phyloP scores from a whole-genome alignment of 2,888 invertebrate genomes.

The Toxonevra muliebris region DNA sequence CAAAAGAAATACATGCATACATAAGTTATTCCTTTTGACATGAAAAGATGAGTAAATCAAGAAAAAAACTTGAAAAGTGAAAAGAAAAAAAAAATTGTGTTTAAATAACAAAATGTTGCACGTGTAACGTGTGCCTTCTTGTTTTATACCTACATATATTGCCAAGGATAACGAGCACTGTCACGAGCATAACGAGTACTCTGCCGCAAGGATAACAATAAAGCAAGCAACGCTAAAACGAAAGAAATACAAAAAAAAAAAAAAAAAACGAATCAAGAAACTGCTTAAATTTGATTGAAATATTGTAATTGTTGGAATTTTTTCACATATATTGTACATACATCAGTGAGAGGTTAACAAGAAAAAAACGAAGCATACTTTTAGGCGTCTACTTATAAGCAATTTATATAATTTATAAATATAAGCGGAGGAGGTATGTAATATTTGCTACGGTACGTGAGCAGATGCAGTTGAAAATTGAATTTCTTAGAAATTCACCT shows the following conservation, averaged over 20 bases:
- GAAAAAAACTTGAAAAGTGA: background rate
- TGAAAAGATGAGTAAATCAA: background rate
- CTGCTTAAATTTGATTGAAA: conserved; percentile 22
- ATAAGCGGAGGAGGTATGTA: too few species aligned
- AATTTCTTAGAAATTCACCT: background rate
- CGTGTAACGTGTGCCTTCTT: background rate
- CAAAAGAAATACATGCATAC: background rate
- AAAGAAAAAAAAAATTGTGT: background rate
- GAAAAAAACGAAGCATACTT: background rate
- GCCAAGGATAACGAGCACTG: background rate
- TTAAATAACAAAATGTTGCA: background rate
- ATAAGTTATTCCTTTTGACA: too few species aligned
- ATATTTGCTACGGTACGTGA: background rate
- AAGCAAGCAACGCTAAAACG: too few species aligned
- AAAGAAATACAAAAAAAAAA: too few species aligned
- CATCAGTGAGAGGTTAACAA: background rate
- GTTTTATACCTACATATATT: too few species aligned
- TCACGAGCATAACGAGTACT: background rate
- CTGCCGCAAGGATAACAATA: too few species aligned
- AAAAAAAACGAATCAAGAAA: too few species aligned
- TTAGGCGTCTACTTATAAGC: too few species aligned
- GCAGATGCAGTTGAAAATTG: too few species aligned
- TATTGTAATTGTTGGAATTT: conserved; percentile 28
- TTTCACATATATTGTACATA: conserved; percentile 5
- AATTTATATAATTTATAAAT: too few species aligned